phyloP scores from a whole-genome alignment of 2,113 vertebrate species.

The Acrocephalus arundinaceus region DNA sequence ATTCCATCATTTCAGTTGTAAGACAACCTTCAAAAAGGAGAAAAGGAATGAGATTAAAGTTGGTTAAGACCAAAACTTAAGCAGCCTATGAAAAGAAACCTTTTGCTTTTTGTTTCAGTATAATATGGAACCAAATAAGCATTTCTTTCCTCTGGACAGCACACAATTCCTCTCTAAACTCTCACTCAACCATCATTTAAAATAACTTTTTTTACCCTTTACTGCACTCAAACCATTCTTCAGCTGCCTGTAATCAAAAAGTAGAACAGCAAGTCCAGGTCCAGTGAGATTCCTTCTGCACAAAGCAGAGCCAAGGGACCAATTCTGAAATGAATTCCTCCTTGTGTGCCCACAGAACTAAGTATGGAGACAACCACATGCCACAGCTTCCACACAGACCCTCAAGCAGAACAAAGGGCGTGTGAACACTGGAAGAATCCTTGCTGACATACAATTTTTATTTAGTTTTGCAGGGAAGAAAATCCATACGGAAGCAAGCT shows the following conservation, averaged over 20 bases:
- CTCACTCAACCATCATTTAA: background rate
- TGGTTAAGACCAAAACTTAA: background rate
- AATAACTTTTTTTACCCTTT: background rate
- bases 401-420: background rate
- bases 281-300: background rate
- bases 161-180: background rate
- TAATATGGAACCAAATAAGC: background rate
- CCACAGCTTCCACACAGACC: background rate
- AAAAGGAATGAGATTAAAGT: background rate
- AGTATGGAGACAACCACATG: background rate
- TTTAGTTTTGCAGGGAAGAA: background rate
- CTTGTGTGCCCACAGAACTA: background rate
- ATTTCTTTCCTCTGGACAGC: background rate
- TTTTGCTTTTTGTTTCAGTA: background rate
- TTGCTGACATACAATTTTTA: background rate
- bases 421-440: background rate
- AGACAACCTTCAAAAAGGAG: slow-evolving; percentile 80
- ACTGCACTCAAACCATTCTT: background rate
- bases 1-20: slow-evolving; percentile 85
- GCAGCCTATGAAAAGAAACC: background rate
- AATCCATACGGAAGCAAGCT: background rate
- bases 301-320: background rate
- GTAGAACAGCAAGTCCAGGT: background rate
- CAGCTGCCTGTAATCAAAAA: background rate
- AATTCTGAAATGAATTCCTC: background rate